Conservation (phyloP, 2,888 invertebrate genomes). For the Cantharis lateralis region DNA sequence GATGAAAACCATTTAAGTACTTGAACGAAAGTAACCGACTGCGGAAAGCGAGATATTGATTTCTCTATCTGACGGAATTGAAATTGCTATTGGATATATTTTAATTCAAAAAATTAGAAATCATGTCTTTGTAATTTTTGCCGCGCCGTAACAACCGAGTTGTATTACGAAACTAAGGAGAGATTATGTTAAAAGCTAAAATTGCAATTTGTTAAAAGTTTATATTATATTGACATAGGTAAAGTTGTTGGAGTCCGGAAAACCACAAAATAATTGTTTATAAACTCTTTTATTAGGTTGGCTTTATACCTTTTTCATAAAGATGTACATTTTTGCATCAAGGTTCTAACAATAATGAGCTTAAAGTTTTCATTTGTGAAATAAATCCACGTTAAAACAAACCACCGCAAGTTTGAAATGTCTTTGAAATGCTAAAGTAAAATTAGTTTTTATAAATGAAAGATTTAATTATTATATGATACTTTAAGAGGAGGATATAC, state of each 20-base stretch:
- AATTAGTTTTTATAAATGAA: neutral
- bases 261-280: neutral
- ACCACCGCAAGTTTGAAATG: neutral
- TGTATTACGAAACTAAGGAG: neutral
- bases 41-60: neutral
- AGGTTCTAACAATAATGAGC: neutral
- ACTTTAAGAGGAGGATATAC: neutral
- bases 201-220: neutral
- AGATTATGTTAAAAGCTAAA: neutral
- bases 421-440: neutral
- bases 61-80: neutral
- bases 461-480: neutral
- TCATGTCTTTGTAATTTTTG: no score
- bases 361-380: neutral
- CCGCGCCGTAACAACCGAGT: neutral
- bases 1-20: neutral
- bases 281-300: neutral
- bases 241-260: neutral
- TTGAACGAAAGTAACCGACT: neutral
- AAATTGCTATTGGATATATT: neutral
- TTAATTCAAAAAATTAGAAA: neutral
- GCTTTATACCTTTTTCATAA: neutral
- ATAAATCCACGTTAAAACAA: neutral
- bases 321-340: neutral
- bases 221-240: neutral